These are phyloP conservation scores for Dipodomys stephensi DNA, from an alignment of 2,113 vertebrate genomes.

Conservation along the genomic window DNA sequence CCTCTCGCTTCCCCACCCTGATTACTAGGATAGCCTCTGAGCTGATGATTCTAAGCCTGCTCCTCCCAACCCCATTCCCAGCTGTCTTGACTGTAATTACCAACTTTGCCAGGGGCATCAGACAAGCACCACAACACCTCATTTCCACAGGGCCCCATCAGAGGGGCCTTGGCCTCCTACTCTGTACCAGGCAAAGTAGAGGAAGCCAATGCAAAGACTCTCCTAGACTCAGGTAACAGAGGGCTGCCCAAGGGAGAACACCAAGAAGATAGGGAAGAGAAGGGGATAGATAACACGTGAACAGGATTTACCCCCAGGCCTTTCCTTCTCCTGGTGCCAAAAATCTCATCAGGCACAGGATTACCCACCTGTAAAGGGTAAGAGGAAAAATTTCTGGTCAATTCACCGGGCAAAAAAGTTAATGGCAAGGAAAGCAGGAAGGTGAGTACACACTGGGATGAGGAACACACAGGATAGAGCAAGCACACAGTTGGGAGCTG, in stretches of 20 bases:
- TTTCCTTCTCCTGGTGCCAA: neutral
- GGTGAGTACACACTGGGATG: neutral
- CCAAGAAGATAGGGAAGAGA: neutral
- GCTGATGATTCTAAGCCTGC: conserved; percentile 28
- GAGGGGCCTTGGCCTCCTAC: conserved; percentile 4
- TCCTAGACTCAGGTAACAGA: neutral
- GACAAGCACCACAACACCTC: conserved; percentile 29
- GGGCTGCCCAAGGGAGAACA: neutral
- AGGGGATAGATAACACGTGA: neutral
- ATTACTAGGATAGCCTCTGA: conserved; percentile 58
- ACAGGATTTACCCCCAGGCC: neutral
- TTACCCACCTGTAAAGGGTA: neutral
- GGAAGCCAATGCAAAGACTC: neutral
- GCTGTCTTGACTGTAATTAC: conserved; percentile 77
- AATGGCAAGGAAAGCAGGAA: neutral
- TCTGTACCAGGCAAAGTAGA: neutral
- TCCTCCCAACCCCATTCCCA: conserved; percentile 62
- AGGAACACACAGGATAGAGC: neutral
- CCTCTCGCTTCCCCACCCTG: conserved; percentile 58
- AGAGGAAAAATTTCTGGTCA: conserved; percentile 17
- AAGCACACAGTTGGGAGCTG: neutral
- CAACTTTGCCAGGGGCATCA: conserved; percentile 63
- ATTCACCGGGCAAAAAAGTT: neutral
- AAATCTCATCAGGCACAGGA: conserved; percentile 5
- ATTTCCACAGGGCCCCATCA: conserved; percentile 61